Conservation (phyloP, 2,113 vertebrate species). For the Corapipo altera region DNA sequence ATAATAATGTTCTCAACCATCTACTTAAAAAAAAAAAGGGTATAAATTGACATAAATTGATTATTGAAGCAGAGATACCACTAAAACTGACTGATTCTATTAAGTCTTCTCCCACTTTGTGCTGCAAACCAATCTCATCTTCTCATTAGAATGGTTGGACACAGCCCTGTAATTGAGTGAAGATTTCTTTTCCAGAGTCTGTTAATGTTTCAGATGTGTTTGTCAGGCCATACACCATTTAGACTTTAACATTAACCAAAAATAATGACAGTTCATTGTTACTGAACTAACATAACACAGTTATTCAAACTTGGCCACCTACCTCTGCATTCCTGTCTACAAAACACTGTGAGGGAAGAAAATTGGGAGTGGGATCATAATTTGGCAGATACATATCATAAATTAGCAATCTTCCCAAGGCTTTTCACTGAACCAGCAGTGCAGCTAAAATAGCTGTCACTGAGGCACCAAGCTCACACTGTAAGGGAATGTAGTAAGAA, state of each 20-base stretch:
- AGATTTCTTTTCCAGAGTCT: not conserved
- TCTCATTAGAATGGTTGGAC: not conserved
- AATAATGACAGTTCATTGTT: not conserved
- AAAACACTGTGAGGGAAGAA: not conserved
- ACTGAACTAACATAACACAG: not conserved
- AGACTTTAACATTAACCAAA: not conserved
- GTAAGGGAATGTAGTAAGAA: not conserved
- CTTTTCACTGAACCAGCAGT: not conserved
- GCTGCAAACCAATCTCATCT: not conserved
- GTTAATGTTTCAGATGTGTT: not conserved
- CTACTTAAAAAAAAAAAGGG: slow-evolving; percentile 13
- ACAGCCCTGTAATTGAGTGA: not conserved
- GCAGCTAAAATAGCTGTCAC: not conserved
- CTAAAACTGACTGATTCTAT: not conserved
- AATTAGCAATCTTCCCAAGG: not conserved
- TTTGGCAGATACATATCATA: not conserved
- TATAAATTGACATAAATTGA: not conserved
- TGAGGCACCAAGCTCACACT: not conserved
- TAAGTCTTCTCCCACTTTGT: not conserved
- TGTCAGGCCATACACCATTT: not conserved
- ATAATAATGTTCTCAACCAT: not conserved
- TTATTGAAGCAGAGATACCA: not conserved
- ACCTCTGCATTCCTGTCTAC: not conserved
- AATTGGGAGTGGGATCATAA: not conserved
- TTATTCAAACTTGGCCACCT: not conserved